Evolutionary conservation across 2,888 invertebrate species (phyloP).

Genomic region (Celastrina argiolus): DNA sequence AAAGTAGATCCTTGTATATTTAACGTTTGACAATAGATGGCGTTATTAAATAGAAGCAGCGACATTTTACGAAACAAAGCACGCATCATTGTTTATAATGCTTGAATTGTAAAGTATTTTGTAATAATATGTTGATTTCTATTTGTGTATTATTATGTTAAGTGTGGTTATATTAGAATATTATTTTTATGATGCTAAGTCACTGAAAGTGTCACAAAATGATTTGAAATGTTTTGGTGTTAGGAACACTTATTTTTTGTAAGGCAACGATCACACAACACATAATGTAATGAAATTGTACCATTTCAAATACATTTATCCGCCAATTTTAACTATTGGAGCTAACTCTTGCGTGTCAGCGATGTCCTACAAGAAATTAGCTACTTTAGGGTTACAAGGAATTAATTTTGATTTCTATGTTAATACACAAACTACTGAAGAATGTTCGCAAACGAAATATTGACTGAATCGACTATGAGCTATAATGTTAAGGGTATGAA

Average conservation of each 20-base stretch:
- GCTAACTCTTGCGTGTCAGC: not conserved
- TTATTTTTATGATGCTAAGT: constrained; percentile 45
- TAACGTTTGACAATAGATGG: not conserved
- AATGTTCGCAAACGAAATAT: constrained; percentile 32
- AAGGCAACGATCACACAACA: not conserved
- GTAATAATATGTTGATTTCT: constrained; percentile 30
- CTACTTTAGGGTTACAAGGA: constrained; percentile 1
- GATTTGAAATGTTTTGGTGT: constrained; percentile 30
- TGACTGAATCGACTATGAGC: constrained; percentile 73
- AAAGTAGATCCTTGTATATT: not conserved
- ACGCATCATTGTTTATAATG: constrained; percentile 17
- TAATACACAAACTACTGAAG: constrained; percentile 11
- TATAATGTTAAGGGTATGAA: constrained; percentile 58
- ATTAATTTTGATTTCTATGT: constrained; percentile 28
- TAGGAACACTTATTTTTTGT: constrained; percentile 20
- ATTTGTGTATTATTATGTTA: constrained; percentile 38
- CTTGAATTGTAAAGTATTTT: constrained; percentile 29
- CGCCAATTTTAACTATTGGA: too few relatives aligned
- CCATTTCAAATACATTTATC: not conserved
- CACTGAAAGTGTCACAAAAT: constrained; percentile 64
- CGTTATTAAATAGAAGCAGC: not conserved
- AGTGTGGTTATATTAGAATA: constrained; percentile 28
- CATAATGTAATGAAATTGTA: not conserved
- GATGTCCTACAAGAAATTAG: not conserved
- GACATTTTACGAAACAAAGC: constrained; percentile 4